Evolutionary conservation across 2,888 invertebrate genomes (phyloP), one percentile per base, ranked within the genome.

Genomic region (Coleophora deauratella): DNA sequence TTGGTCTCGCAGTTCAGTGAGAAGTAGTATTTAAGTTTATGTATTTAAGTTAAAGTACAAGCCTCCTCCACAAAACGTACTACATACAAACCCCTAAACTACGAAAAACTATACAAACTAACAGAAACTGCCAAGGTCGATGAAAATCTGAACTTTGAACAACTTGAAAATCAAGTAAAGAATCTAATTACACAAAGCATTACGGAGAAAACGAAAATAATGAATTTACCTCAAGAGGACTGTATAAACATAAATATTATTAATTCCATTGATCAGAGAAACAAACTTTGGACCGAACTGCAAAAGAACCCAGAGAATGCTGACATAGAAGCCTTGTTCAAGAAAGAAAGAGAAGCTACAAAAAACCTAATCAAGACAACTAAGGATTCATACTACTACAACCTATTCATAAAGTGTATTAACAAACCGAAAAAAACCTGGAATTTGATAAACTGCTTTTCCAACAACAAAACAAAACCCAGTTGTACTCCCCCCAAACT

Each of bases 231-330:
- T 1, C 28, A 33, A 15, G 30, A 47, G n/a, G 52, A 55, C 15
- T 58, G 56, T 55, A 53, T 58, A 27, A 49, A 50, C 12, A 49
- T 43, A 33, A 30, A 43, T 4, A 42, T 56, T 0, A 45, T 54
- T n/a, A 9, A 33, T 6, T 35, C 27, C 28, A 57, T 59, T 9
- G 46, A 44, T 10, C n/a, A 38, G 12, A 47, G 55, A 37, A 55
- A 57, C 31, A 21, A n/a, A 2, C 1, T 54, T 31, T 53, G 54
- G 54, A 21, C 31, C 21, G 30, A 38, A 35, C 7, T 38, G 1
- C 50, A 51, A 27, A 35, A 40, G 8, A 37, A 47, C 10, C 45
- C 46, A 2, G 13, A 50, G 1, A 35, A 52, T n/a, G 27, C 45
- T 9, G 7, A 37, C 0, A n/a, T 48, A 10, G 40, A 38, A 38